Evolutionary conservation across 1,140 invertebrate genomes (phyloP).

Genomic region (Magallana gigas): DNA sequence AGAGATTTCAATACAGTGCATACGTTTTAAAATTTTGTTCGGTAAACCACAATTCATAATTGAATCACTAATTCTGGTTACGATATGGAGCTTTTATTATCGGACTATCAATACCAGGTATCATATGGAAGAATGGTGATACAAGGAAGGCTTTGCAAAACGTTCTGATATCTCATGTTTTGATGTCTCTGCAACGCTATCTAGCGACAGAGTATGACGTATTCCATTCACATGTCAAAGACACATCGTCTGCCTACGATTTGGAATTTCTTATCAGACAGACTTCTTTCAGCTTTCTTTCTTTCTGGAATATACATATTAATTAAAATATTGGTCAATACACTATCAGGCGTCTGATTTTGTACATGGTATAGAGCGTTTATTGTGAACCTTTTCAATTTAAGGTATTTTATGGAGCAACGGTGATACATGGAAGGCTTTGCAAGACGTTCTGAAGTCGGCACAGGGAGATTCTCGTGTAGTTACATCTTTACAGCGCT

Average conservation of each 20-base stretch:
- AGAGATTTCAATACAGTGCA: too few relatives aligned
- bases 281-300: too few relatives aligned
- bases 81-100: too few relatives aligned
- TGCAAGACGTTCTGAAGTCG: neutral
- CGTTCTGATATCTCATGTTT: neutral
- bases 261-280: too few relatives aligned
- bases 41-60: too few relatives aligned
- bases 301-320: too few relatives aligned
- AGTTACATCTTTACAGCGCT: neutral
- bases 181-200: neutral
- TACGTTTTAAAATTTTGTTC: too few relatives aligned
- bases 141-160: neutral
- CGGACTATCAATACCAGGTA: neutral
- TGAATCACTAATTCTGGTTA: too few relatives aligned
- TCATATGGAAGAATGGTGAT: neutral
- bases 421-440: neutral
- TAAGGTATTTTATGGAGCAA: constrained; percentile 5
- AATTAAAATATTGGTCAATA: too few relatives aligned
- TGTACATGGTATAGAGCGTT: too few relatives aligned
- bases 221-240: neutral
- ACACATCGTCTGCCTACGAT: neutral
- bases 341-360: too few relatives aligned
- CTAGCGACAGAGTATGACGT: constrained; percentile 8
- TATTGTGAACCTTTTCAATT: too few relatives aligned
- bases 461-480: neutral